Evolutionary conservation across 2,797 vertebrate species (phyloP).

Genomic region (Lepus oiostolus): DNA sequence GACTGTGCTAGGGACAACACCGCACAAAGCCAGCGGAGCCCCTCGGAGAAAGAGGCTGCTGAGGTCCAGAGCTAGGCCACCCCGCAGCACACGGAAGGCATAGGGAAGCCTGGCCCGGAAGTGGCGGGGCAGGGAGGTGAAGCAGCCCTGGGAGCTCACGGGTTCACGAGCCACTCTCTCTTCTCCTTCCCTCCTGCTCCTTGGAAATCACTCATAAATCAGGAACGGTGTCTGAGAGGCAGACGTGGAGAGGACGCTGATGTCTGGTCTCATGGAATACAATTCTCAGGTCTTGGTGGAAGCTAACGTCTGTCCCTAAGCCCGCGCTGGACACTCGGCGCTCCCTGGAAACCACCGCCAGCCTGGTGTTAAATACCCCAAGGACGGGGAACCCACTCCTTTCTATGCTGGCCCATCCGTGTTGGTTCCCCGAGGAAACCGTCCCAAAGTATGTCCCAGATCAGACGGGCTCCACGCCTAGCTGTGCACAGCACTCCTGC

Average conservation of each 20-base stretch:
- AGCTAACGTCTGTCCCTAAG: background rate
- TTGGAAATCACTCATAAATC: background rate
- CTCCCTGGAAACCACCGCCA: background rate
- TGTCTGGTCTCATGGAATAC: background rate
- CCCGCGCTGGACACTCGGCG: fast-evolving
- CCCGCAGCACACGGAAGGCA: background rate
- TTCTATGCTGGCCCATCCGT: background rate
- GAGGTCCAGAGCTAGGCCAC: too few species aligned
- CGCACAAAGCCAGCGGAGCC: too few species aligned
- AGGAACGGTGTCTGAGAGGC: background rate
- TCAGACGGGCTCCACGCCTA: fast-evolving
- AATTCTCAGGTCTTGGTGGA: background rate
- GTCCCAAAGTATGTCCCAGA: background rate
- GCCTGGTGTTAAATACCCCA: background rate
- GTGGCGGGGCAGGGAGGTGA: fast-evolving
- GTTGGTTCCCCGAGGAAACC: background rate
- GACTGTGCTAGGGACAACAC: background rate
- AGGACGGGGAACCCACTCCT: background rate
- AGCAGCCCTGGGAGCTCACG: background rate
- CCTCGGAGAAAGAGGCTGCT: too few species aligned
- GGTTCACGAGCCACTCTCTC: too few species aligned
- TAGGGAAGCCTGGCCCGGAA: background rate
- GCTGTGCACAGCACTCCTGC: background rate
- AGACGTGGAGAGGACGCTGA: background rate
- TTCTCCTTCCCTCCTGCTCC: background rate